phyloP scores from a whole-genome alignment of 2,113 vertebrate genomes.

The Triplophysa rosa region DNA sequence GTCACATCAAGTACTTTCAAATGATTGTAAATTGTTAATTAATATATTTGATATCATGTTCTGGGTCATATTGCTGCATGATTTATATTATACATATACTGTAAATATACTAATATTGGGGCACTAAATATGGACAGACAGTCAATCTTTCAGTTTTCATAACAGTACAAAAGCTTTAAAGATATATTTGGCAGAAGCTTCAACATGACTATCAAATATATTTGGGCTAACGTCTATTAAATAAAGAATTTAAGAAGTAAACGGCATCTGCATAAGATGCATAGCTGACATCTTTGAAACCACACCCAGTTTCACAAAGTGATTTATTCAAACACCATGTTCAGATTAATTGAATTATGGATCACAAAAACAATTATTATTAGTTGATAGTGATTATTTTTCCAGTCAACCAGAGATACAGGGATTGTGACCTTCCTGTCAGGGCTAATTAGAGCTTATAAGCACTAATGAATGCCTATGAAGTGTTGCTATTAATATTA shows the following conservation, averaged over 20 bases:
- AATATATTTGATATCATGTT: too few relatives aligned
- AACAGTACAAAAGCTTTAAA: too few relatives aligned
- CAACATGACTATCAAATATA: too few relatives aligned
- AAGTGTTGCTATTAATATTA: slow-evolving; percentile 70
- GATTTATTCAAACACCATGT: slow-evolving; percentile 24
- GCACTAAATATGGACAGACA: too few relatives aligned
- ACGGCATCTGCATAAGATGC: too few relatives aligned
- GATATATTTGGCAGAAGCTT: too few relatives aligned
- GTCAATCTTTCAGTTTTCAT: not conserved
- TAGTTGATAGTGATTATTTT: slow-evolving; percentile 36
- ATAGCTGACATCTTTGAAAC: slow-evolving; percentile 8
- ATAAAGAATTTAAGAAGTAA: too few relatives aligned
- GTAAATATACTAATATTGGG: too few relatives aligned
- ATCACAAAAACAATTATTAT: slow-evolving; percentile 30
- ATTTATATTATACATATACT: too few relatives aligned
- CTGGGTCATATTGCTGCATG: too few relatives aligned
- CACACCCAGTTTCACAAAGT: not conserved
- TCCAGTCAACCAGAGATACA: slow-evolving; percentile 45
- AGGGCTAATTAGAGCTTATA: slow-evolving; percentile 66
- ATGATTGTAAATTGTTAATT: not conserved
- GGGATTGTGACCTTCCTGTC: slow-evolving; percentile 59
- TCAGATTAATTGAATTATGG: slow-evolving; percentile 41
- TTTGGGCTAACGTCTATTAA: too few relatives aligned
- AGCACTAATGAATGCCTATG: slow-evolving; percentile 68
- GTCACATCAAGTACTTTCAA: not conserved